Conservation (phyloP, 2,797 vertebrate genomes). For the Vipera latastei region DNA sequence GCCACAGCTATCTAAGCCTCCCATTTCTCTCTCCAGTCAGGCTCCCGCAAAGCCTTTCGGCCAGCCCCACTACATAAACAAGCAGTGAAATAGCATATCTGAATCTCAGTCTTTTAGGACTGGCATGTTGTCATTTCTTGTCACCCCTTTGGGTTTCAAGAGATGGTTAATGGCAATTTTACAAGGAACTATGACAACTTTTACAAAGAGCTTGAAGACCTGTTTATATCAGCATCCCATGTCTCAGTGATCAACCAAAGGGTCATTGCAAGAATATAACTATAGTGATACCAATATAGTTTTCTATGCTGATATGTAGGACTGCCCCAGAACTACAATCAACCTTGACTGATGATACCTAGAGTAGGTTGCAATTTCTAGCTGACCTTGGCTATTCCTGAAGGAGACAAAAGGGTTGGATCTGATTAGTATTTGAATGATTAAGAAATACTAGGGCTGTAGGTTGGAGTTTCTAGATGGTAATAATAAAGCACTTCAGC, state of each 20-base stretch:
- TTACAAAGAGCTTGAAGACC: not conserved
- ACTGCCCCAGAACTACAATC: not conserved
- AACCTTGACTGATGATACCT: not conserved
- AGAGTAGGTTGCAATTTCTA: not conserved
- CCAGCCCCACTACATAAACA: not conserved
- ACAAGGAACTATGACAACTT: not conserved
- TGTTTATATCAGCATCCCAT: not conserved
- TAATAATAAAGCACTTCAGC: not conserved
- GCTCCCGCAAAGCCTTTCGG: no score
- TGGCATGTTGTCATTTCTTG: not conserved
- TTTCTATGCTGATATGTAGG: not conserved
- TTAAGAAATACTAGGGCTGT: not conserved
- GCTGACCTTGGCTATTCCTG: not conserved
- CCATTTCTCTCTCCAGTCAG: no score
- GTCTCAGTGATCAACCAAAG: not conserved
- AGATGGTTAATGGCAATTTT: not conserved
- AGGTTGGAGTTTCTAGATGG: not conserved
- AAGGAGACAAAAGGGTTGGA: not conserved
- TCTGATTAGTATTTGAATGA: not conserved
- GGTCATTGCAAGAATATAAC: not conserved
- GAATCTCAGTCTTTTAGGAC: not conserved
- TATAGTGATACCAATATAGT: not conserved
- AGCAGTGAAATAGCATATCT: not conserved
- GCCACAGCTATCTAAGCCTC: no score
- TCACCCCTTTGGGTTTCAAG: not conserved